phyloP scores from a whole-genome alignment of 2,888 invertebrate species.

The Plusia festucae region DNA sequence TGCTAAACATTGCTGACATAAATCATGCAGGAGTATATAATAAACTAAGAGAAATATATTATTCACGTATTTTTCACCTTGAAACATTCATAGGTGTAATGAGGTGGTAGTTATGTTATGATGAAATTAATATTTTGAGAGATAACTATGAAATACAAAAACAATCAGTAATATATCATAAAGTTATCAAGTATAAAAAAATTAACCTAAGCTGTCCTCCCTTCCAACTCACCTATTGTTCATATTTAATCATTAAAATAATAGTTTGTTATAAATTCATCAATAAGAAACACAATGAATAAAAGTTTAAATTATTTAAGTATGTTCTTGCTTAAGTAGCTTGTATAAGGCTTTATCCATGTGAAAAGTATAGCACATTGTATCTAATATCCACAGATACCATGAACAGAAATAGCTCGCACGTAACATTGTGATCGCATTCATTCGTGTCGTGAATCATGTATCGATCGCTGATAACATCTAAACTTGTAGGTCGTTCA shows the following conservation, averaged over 20 bases:
- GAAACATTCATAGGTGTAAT: background rate
- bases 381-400: conserved; percentile 17
- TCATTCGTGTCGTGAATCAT: conserved; percentile 61
- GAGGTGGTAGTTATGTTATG: too few species aligned
- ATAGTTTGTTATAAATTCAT: too few species aligned
- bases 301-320: too few species aligned
- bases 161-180: too few species aligned
- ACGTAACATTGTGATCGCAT: conserved; percentile 46
- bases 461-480: conserved; percentile 69
- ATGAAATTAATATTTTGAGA: too few species aligned
- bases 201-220: too few species aligned
- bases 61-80: background rate
- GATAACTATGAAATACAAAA: too few species aligned
- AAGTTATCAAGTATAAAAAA: too few species aligned
- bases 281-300: too few species aligned
- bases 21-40: conserved; percentile 18
- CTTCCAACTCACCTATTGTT: too few species aligned
- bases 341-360: background rate
- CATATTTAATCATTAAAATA: too few species aligned
- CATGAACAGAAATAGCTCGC: conserved; percentile 34
- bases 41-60: background rate
- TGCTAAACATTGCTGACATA: conserved; percentile 28
- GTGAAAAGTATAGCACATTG: background rate
- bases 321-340: too few species aligned
- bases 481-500: conserved; percentile 59